phyloP scores from a whole-genome alignment of 2,888 invertebrate genomes.

The Rhamphomyia laevipes region DNA sequence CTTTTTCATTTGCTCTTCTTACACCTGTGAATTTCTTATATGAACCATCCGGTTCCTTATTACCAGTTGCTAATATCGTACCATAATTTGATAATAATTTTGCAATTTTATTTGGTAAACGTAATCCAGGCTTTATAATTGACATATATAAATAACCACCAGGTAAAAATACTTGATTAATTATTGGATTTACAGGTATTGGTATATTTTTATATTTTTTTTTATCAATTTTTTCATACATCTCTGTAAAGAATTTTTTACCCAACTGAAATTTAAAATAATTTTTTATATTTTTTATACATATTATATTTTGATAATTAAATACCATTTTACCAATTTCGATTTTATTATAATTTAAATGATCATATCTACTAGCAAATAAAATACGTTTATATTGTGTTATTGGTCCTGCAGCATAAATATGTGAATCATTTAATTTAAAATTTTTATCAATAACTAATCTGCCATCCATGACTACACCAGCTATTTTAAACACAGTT shows the following conservation, averaged over 20 bases:
- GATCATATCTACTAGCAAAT: constrained; percentile 41
- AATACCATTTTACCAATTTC: constrained; percentile 51
- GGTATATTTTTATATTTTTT: not conserved
- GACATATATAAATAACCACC: not conserved
- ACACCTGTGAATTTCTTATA: not conserved
- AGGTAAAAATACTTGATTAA: not conserved
- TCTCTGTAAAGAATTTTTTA: not conserved
- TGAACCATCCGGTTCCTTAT: not conserved
- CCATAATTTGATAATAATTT: not conserved
- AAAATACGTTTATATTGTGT: constrained; percentile 50
- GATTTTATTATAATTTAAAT: constrained; percentile 45
- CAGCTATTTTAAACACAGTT: constrained; percentile 39
- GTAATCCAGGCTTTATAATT: not conserved
- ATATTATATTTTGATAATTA: not conserved
- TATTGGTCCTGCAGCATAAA: constrained; percentile 53
- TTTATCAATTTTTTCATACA: too few relatives aligned
- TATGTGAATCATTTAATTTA: constrained; percentile 50
- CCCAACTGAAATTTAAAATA: not conserved
- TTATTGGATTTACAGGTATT: not conserved
- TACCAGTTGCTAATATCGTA: not conserved
- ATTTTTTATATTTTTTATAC: not conserved
- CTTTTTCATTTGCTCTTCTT: not conserved
- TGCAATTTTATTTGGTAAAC: too few relatives aligned
- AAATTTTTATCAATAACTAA: constrained; percentile 50
- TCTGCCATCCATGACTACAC: constrained; percentile 49